phyloP scores from a whole-genome alignment of 2,113 vertebrate species.

The Ginglymostoma cirratum region DNA sequence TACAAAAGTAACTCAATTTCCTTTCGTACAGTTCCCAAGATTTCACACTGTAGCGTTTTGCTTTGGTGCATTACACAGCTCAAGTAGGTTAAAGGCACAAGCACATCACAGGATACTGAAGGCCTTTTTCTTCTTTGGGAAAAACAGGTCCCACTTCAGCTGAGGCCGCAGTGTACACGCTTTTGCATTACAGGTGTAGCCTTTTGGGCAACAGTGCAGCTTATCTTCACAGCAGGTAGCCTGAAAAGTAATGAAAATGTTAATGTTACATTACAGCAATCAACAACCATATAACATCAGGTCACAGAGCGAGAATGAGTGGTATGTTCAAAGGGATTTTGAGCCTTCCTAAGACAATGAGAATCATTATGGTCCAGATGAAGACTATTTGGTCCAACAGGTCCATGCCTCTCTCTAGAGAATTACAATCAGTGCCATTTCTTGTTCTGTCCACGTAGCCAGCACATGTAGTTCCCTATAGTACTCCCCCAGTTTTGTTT shows the following conservation, averaged over 20 bases:
- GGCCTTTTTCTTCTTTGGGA: background rate
- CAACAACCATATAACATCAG: background rate
- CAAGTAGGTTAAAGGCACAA: background rate
- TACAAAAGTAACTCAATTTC: background rate
- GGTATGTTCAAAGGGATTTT: background rate
- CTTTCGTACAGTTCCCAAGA: background rate
- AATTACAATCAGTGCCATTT: background rate
- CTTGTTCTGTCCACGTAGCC: background rate
- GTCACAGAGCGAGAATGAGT: background rate
- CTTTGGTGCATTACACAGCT: background rate
- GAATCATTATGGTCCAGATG: background rate
- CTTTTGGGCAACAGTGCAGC: slow-evolving; percentile 54
- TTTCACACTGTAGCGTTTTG: background rate
- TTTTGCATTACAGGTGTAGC: background rate
- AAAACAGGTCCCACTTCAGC: background rate
- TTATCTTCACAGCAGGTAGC: slow-evolving; percentile 59
- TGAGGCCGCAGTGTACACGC: background rate
- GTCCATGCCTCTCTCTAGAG: background rate
- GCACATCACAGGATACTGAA: background rate
- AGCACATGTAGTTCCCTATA: too few relatives aligned
- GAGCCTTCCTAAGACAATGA: background rate
- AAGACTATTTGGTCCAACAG: background rate
- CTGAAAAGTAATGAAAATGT: slow-evolving; percentile 42
- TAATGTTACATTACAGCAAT: background rate
- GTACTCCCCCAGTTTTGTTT: too few relatives aligned